Base-by-base conservation (phyloP, 2,113 vertebrate genomes). In the Agelaius phoeniceus region DNA sequence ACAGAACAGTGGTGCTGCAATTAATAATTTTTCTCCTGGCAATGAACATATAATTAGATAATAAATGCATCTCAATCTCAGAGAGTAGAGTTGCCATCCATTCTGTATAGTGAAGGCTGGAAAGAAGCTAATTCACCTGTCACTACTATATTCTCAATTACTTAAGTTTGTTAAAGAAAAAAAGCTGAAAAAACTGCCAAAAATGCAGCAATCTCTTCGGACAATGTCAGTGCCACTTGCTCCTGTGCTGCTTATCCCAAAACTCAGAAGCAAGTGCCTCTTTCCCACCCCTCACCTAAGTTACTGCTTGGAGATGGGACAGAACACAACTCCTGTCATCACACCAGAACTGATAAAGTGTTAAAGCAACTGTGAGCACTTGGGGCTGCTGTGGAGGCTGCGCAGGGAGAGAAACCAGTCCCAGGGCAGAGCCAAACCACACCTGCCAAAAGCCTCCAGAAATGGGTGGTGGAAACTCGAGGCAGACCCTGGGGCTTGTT, bases 331-430 rank as follows among this genome's bases (percentile, higher is more conserved):
- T 95, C 79, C 93, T 97, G 94, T 91, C 93, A 93, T 85, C 10
- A 2, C 79, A 69, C 81, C 91, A 54, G 87, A 87, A 93, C 91
- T 95, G 95, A 97, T 80, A 96, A 96, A 91, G 93, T 91, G 91
- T 93, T 96, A 90, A 95, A 96, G 88, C 2, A 1, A 66, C 88
- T 28, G 69, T 17, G 57, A 35, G 95, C 16, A 13, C 96, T 97
- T 66, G 62, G 82, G 80, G 8, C 13, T 97, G 91, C 92, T 92
- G 35, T 6, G 79, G 88, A 94, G 84, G 83, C 76, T 90, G 87
- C 15, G 59, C 78, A 75, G 59, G 86, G 72, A 84, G 35, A 65
- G 88, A 68, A 87, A 46, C 9, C 3, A 71, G 67, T 57, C 23
- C 58, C 28, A 37, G 13, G 7, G 59, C 85, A 79, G 22, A 96